phyloP scores from a whole-genome alignment of 2,113 vertebrate species.

The Rafetus swinhoei region DNA sequence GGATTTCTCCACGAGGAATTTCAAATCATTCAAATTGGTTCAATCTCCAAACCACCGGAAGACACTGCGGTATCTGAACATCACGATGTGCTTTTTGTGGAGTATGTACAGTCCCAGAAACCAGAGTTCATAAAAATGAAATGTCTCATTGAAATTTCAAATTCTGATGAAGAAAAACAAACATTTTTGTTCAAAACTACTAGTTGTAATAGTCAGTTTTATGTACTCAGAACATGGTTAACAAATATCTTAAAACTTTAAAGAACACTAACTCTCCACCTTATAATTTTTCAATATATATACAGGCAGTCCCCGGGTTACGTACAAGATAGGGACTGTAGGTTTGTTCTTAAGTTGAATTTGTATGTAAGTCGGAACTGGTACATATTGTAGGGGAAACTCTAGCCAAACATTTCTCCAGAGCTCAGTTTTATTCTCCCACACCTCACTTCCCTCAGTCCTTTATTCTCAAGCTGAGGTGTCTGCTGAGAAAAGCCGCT shows the following conservation, averaged over 20 bases:
- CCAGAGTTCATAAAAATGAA: constrained; percentile 41
- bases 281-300: not conserved
- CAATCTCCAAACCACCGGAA: constrained; percentile 59
- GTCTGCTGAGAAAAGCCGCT: too few species aligned
- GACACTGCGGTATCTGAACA: not conserved
- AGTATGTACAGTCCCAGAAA: constrained; percentile 29
- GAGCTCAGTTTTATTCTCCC: too few species aligned
- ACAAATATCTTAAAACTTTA: not conserved
- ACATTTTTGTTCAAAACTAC: not conserved
- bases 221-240: not conserved
- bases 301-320: too few species aligned
- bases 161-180: not conserved
- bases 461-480: too few species aligned
- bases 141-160: not conserved
- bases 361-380: too few species aligned
- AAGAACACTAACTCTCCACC: not conserved
- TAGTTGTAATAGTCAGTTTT: not conserved
- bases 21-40: constrained; percentile 51
- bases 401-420: too few species aligned
- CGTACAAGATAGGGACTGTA: too few species aligned
- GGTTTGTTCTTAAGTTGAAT: too few species aligned
- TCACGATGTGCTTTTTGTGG: not conserved
- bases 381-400: too few species aligned
- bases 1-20: constrained; percentile 45
- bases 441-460: too few species aligned